Evolutionary conservation across 1,140 invertebrate genomes (phyloP).

Genomic region (Anoplolepis gracilipes): DNA sequence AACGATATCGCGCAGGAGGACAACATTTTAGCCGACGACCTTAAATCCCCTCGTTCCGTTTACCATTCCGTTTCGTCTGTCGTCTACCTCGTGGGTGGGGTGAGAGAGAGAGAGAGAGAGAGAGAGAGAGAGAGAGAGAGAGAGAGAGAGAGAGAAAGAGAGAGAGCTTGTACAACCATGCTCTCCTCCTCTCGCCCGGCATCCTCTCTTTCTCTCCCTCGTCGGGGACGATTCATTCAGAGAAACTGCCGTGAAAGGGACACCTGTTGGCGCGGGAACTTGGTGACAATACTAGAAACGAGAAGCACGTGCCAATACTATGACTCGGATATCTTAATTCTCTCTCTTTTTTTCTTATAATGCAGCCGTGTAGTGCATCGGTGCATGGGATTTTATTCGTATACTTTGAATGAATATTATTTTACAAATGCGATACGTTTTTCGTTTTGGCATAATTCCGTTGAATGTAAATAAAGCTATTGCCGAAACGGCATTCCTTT

Average conservation of each 20-base stretch:
- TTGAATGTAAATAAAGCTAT: conserved; percentile 19
- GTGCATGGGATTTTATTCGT: background rate
- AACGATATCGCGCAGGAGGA: conserved; percentile 38
- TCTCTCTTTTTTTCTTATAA: background rate
- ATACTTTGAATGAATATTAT: conserved; percentile 17
- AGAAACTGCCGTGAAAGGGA: conserved; percentile 86
- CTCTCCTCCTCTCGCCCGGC: conserved; percentile 75
- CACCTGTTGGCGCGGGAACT: conserved; percentile 84
- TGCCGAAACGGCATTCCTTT: background rate
- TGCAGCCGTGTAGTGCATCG: background rate
- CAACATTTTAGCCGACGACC: conserved; percentile 69
- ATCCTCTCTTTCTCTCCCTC: conserved; percentile 67
- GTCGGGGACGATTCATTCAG: conserved; percentile 85
- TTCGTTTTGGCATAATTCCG: background rate
- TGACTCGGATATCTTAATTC: conserved; percentile 19
- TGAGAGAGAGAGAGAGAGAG: conserved; percentile 68
- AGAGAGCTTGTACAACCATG: conserved; percentile 80
- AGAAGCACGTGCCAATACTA: conserved; percentile 69
- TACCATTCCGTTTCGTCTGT: conserved; percentile 86
- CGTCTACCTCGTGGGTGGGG: conserved; percentile 83
- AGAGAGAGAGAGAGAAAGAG: too few relatives aligned
- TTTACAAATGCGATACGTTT: conserved; percentile 6
- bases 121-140: conserved; percentile 59
- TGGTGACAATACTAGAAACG: conserved; percentile 84
- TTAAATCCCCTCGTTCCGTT: conserved; percentile 84